Percentiles rank a stretch among this genome's conserved stretches.
Evolutionary conservation across 2,797 vertebrate species (phyloP).

Genomic region (Carcharodon carcharias): DNA sequence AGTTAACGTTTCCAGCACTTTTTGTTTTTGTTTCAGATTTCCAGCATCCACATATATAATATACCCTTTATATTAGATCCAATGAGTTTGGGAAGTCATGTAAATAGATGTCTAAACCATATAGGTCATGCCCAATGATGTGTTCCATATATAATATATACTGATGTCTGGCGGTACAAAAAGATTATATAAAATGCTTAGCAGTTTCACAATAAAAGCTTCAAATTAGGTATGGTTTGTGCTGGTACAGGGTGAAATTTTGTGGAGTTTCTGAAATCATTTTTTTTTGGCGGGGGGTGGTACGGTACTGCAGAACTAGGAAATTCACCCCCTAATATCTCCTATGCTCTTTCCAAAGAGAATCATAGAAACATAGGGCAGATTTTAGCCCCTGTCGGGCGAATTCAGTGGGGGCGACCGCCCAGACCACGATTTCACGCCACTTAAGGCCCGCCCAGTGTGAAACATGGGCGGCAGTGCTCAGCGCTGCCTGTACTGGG

Average conservation of each 20-base stretch:
- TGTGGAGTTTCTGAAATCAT: background rate
- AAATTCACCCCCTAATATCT: background rate
- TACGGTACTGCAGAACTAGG: background rate
- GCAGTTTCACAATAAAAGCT: background rate
- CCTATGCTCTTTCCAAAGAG: background rate
- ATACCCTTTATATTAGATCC: background rate
- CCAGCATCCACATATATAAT: no score
- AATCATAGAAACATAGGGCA: background rate
- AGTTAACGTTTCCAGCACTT: no score
- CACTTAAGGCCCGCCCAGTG: no score
- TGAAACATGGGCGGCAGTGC: no score
- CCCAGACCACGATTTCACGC: no score
- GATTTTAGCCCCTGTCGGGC: no score
- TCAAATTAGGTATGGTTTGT: background rate
- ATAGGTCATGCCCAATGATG: background rate
- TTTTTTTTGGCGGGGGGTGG: no score
- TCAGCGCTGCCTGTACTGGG: no score
- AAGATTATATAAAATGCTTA: background rate
- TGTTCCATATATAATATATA: background rate
- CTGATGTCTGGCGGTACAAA: background rate
- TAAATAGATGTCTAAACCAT: background rate
- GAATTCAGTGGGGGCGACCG: no score
- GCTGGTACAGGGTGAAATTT: background rate
- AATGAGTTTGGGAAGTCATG: background rate
- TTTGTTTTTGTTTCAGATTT: no score